A percentile compares a stretch with the other conserved stretches of the same genome.
Conservation (phyloP, 30 jellyfish, hydroid and myxozoan species). For the Chironex yamaguchii region DNA sequence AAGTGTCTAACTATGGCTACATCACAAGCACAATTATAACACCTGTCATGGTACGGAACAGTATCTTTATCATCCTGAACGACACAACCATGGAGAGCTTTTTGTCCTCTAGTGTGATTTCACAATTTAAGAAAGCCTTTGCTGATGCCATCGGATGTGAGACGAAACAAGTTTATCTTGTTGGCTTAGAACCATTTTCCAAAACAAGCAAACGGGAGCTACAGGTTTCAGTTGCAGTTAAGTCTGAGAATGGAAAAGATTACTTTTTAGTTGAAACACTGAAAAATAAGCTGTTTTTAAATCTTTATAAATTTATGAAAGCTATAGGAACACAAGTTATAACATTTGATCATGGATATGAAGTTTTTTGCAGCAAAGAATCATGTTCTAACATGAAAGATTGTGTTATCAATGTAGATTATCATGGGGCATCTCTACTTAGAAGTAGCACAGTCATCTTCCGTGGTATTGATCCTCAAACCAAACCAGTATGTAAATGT, state of each 20-base stretch:
- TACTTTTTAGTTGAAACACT: constrained; percentile 70
- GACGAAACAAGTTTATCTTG: constrained; percentile 72
- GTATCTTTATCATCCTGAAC: constrained; percentile 70
- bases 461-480: constrained; percentile 82
- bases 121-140: constrained; percentile 74
- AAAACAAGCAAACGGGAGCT: constrained; percentile 41
- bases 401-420: constrained; percentile 68
- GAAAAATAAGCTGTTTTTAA: constrained; percentile 79
- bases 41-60: constrained; percentile 74
- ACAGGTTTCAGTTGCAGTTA: constrained; percentile 91
- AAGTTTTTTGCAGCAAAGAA: constrained; percentile 84
- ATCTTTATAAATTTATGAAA: constrained; percentile 40
- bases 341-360: constrained; percentile 86
- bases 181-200: constrained; percentile 71
- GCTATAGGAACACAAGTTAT: constrained; percentile 56
- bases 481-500: constrained; percentile 69
- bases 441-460: constrained; percentile 73
- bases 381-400: constrained; percentile 62
- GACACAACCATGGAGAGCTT: constrained; percentile 73
- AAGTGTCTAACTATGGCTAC: constrained; percentile 69
- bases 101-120: constrained; percentile 61
- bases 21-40: constrained; percentile 76
- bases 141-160: constrained; percentile 89
- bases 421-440: background rate
- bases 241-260: constrained; percentile 64